Evolutionary conservation across 2,797 vertebrate species (phyloP).

Genomic region (Babyrousa celebensis): DNA sequence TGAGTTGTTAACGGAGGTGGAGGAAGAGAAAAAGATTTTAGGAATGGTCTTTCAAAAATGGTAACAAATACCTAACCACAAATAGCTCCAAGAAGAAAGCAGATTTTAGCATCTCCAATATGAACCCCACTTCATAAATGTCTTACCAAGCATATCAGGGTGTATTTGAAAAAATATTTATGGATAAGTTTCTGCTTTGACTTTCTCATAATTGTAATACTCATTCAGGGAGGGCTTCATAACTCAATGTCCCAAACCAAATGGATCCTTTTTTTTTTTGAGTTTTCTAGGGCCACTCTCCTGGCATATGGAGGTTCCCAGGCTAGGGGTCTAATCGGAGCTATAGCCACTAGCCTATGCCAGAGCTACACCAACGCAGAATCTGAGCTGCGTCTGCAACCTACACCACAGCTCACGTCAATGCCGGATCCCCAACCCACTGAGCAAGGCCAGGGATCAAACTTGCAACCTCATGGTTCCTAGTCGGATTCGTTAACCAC

Average conservation of each 20-base stretch:
- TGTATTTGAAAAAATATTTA: not conserved
- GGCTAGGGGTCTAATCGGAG: no score
- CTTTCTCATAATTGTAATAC: not conserved
- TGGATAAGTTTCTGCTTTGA: not conserved
- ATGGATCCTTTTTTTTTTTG: not conserved
- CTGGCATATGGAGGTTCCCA: no score
- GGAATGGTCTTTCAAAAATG: not conserved
- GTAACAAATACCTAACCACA: not conserved
- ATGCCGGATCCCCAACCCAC: no score
- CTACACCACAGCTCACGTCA: no score
- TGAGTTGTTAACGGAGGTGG: not conserved
- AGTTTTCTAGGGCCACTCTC: no score
- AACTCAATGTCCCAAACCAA: not conserved
- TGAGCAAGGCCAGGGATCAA: no score
- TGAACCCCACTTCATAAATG: not conserved
- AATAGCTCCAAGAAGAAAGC: not conserved
- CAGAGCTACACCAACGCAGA: no score
- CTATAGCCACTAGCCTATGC: no score
- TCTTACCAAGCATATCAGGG: not conserved
- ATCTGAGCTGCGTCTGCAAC: no score
- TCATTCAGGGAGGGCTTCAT: not conserved
- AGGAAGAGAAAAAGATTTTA: not conserved
- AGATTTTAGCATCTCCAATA: not conserved
- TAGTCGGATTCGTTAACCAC: no score
- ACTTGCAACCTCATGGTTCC: no score